Base-by-base conservation (phyloP, 2,113 vertebrate species). In the Lepus europaeus region DNA sequence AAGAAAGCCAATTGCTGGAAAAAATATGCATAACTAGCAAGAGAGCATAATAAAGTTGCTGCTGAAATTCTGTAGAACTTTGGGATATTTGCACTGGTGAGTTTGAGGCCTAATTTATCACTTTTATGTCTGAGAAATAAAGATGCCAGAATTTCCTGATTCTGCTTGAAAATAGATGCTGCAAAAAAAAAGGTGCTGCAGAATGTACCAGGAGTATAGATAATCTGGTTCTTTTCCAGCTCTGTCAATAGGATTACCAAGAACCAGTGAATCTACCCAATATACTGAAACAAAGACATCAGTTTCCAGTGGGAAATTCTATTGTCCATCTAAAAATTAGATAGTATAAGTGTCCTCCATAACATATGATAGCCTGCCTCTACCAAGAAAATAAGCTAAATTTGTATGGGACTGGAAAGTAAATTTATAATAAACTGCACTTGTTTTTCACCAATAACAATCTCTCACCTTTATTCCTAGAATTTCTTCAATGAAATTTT, bases 1-100 rank as follows among this genome's bases (percentile, higher is more conserved):
- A 73, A 93, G 49, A 86, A 66, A 61, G 86, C n/a, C n/a, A 64
- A n/a, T 92, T 95, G 93, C 68, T 94, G 89, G 88, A 79, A 59
- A 59, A 94, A 90, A 88, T 79, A 87, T 29, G 53, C 33, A 78
- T 76, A 95, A 95, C 61, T 94, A 91, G 86, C 14, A 85, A 23
- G 61, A 87, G 89, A 93, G 25, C 17, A 33, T 72, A 91, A 95
- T 90, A 95, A 92, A 81, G 17, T 91, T 49, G 23, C 87, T 82
- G 33, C 64, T 84, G 91, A 84, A 49, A 59, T 22, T 88, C 19
- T 93, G 68, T 87, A 93, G 19, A 39, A 72, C 25, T 31, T 80
- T 78, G 33, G 72, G 20, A 95, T 90, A 73, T 23, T 81, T 31
- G 86, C 45, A 51, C 27, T 81, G 14, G 53, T 14, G 2, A 90